phyloP scores from a whole-genome alignment of 1,140 invertebrate genomes.

The Trialeurodes vaporariorum region DNA sequence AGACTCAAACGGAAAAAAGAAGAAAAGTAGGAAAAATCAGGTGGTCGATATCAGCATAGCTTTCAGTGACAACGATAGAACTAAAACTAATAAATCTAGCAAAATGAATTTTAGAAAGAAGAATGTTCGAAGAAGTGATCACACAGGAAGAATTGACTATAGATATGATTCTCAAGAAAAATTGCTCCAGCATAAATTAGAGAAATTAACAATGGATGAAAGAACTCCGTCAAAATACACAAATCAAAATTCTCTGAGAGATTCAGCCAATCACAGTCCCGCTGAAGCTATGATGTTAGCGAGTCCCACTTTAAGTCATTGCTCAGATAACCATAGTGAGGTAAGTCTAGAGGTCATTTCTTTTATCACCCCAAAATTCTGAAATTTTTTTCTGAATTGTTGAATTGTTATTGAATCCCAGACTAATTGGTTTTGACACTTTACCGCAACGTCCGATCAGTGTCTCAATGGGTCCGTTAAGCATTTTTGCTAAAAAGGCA shows the following conservation, averaged over 20 bases:
- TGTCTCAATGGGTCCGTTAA: no score
- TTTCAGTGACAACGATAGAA: not conserved
- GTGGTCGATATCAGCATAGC: not conserved
- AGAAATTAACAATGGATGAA: not conserved
- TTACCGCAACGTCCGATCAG: no score
- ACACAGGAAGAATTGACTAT: not conserved
- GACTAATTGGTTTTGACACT: no score
- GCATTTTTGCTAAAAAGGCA: no score
- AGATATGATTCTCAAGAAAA: not conserved
- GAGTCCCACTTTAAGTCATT: conserved; percentile 48
- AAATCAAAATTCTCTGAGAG: conserved; percentile 37
- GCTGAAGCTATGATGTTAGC: conserved; percentile 44
- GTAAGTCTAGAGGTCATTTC: no score
- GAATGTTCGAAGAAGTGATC: not conserved
- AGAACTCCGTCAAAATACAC: not conserved
- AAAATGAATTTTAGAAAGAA: not conserved
- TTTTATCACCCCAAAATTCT: no score
- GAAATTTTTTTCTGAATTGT: no score
- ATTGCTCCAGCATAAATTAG: conserved; percentile 7
- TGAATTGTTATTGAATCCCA: no score
- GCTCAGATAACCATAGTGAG: conserved; percentile 53
- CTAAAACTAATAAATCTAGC: not conserved
- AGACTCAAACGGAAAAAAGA: not conserved
- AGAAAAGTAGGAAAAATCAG: not conserved
- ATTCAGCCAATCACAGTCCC: conserved; percentile 55